Evolutionary conservation across 2,113 vertebrate species (phyloP).

Genomic region (Vulpes vulpes): DNA sequence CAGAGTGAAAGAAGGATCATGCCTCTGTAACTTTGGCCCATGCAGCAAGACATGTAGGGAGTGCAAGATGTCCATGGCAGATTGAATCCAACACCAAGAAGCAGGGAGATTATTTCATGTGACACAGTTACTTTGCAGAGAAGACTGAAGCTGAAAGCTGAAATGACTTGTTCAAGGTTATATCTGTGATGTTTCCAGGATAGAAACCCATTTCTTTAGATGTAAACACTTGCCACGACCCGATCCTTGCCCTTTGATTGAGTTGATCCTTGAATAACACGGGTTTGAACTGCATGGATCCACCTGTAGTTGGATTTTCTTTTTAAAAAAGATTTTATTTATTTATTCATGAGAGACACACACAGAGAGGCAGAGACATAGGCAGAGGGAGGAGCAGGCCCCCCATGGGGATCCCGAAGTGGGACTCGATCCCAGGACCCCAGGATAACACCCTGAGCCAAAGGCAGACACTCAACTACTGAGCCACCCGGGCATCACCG

Average conservation of each 20-base stretch:
- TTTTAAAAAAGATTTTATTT: background rate
- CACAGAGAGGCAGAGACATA: too few relatives aligned
- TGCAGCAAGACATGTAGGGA: background rate
- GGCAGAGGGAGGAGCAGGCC: too few relatives aligned
- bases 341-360: background rate
- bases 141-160: background rate
- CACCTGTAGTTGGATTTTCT: background rate
- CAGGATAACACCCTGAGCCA: too few relatives aligned
- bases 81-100: background rate
- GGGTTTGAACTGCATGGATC: background rate
- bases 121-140: background rate
- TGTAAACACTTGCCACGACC: background rate
- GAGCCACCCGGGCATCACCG: too few relatives aligned
- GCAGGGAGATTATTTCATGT: background rate
- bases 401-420: too few relatives aligned
- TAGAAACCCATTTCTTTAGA: background rate
- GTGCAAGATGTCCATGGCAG: rapidly evolving
- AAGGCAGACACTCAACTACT: too few relatives aligned
- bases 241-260: background rate
- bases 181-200: background rate
- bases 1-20: background rate
- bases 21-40: background rate
- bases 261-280: background rate
- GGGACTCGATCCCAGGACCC: too few relatives aligned
- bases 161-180: background rate